Conservation (phyloP, 2,113 vertebrate species). For the Paramormyrops kingsleyae region DNA sequence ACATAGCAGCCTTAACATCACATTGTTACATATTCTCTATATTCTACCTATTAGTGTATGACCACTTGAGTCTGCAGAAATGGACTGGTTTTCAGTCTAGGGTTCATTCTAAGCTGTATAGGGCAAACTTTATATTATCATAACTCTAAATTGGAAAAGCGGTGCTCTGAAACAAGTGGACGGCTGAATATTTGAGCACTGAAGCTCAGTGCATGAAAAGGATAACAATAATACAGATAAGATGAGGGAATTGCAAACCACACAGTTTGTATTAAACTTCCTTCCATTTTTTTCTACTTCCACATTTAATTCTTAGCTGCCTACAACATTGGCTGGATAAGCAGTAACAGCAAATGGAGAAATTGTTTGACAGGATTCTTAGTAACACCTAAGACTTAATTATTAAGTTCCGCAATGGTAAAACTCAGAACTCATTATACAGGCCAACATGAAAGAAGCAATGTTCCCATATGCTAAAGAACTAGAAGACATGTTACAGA, state of each 20-base stretch:
- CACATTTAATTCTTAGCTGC: not conserved
- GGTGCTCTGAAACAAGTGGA: not conserved
- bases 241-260: not conserved
- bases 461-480: not conserved
- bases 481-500: conserved; percentile 21
- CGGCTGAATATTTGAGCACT: not conserved
- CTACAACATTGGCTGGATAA: not conserved
- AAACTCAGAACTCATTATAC: not conserved
- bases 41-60: not conserved
- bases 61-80: not conserved
- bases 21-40: not conserved
- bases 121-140: not conserved
- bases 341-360: not conserved
- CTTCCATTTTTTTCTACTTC: not conserved
- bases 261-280: not conserved
- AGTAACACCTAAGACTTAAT: not conserved
- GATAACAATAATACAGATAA: not conserved
- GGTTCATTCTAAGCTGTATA: not conserved
- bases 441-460: not conserved
- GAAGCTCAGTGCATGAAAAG: not conserved
- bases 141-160: not conserved
- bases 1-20: not conserved
- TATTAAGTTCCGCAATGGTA: not conserved
- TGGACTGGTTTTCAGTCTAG: not conserved
- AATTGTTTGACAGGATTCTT: not conserved